Percentiles rank a stretch among this genome's conserved stretches.
Evolutionary conservation across 1,140 invertebrate genomes (phyloP).

Genomic region (Zaprionus vittiger): DNA sequence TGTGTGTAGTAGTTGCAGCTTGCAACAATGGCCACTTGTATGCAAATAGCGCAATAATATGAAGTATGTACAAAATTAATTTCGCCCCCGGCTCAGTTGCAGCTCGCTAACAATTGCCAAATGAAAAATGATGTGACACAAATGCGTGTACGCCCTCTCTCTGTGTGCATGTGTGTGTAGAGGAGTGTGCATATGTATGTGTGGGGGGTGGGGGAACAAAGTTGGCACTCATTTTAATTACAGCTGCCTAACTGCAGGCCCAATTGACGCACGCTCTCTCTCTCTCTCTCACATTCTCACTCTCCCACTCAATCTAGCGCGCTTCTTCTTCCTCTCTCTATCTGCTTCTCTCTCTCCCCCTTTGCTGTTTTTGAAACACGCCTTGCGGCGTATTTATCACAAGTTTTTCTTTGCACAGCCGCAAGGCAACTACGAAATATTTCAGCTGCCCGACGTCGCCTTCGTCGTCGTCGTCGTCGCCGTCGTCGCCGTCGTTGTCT

Average conservation of each 20-base stretch:
- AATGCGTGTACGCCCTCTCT: conserved; percentile 39
- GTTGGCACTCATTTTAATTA: conserved; percentile 83
- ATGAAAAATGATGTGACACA: conserved; percentile 80
- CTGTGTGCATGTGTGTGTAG: background rate
- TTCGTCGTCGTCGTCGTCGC: conserved; percentile 31
- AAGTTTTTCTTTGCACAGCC: conserved; percentile 84
- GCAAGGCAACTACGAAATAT: conserved; percentile 74
- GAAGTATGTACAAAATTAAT: conserved; percentile 78
- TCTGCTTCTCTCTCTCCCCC: conserved; percentile 18
- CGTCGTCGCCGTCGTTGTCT: conserved; percentile 40
- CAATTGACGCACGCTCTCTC: conserved; percentile 17
- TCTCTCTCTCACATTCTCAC: conserved; percentile 1
- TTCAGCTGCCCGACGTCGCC: conserved; percentile 68
- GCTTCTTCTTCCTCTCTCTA: background rate
- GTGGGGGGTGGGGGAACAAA: conserved; percentile 27
- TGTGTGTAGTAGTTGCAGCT: conserved; percentile 36
- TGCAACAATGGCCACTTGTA: conserved; percentile 56
- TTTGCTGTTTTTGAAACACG: conserved; percentile 76
- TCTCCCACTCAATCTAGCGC: conserved; percentile 3
- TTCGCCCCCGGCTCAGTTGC: conserved; percentile 59
- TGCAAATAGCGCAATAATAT: conserved; percentile 79
- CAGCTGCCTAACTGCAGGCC: conserved; percentile 77
- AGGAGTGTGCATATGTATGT: background rate
- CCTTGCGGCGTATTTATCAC: conserved; percentile 82
- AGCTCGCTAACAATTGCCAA: conserved; percentile 75